Base-by-base conservation (phyloP, 1,140 invertebrate genomes). In the Neoseiulus cucumeris region DNA sequence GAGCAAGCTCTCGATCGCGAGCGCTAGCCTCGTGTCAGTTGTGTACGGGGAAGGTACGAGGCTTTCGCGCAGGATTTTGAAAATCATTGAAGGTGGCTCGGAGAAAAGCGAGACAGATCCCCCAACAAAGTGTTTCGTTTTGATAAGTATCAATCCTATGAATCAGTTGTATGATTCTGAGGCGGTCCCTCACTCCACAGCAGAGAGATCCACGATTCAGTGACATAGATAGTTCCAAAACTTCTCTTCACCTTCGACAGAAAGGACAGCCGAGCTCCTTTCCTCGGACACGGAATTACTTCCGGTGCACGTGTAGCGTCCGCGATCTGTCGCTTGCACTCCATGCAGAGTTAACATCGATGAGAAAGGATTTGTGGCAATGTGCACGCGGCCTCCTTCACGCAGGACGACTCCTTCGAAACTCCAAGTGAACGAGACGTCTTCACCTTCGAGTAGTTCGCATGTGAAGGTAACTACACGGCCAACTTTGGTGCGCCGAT, bases 281-380 rank as follows among this genome's bases (percentile, higher is more conserved):
- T 59, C 51, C 51, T 59, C 51, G 22, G 51, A 59, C 22, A 59
- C 14, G 4, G 51, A 59, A 25, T 59, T 59, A 25, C 51, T 59
- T 20, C 17, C 51, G 33, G 33, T 59, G 22, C 51, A 59, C 1
- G 51, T 59, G 51, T 59, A 59, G 22, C 17, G 14, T 25, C 51
- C 51, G 14, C 14, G 14, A 25, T 59, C 51, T 2, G 1, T 14
- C 9, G 51, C 14, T 14, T 17, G 25, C 2, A 59, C 51, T 14
- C 22, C 12, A 14, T 59, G 51, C 33, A 59, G 25, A 2, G 51
- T 59, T 2, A 59, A 20, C 17, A 9, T 59, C 14, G 51, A 59
- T 2, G 51, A 59, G 14, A 33, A 25, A 18, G 51, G 14, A n/a
- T 1, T 59, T 17, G 14, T 59, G 22, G 14, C 12, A 20, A 59